Conservation (phyloP, 2,888 invertebrate genomes). For the Lamproptera curius region DNA sequence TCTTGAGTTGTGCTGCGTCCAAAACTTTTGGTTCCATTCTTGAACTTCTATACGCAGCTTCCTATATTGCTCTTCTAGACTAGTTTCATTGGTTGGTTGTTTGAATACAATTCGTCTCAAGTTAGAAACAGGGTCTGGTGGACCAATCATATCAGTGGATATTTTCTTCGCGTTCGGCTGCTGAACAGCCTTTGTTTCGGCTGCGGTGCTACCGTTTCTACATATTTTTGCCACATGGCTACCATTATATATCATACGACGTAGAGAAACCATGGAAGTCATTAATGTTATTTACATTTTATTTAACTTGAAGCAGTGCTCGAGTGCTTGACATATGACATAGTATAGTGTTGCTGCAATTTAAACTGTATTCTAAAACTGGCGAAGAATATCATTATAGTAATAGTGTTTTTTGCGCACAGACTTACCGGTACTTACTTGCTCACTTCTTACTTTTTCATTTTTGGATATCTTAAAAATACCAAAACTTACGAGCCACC, state of each 20-base stretch:
- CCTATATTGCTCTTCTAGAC: conserved; percentile 81
- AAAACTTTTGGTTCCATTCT: conserved; percentile 91
- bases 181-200: conserved; percentile 50
- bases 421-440: too few species aligned
- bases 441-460: too few species aligned
- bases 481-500: too few species aligned
- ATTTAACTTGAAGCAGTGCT: neutral
- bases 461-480: too few species aligned
- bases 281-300: neutral
- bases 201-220: conserved; percentile 41
- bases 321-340: neutral
- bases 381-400: too few species aligned
- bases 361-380: too few species aligned
- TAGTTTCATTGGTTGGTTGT: conserved; percentile 81
- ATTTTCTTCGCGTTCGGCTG: conserved; percentile 60
- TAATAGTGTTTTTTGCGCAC: too few species aligned
- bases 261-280: conserved; percentile 2
- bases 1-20: conserved; percentile 87
- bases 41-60: conserved; percentile 83
- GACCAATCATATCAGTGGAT: conserved; percentile 83
- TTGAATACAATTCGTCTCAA: conserved; percentile 84
- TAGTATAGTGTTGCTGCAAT: neutral
- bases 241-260: conserved; percentile 8
- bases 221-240: conserved; percentile 28
- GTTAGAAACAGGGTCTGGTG: conserved; percentile 89